phyloP scores from a whole-genome alignment of 2,113 vertebrate genomes.

The Rousettus leschenaultii region DNA sequence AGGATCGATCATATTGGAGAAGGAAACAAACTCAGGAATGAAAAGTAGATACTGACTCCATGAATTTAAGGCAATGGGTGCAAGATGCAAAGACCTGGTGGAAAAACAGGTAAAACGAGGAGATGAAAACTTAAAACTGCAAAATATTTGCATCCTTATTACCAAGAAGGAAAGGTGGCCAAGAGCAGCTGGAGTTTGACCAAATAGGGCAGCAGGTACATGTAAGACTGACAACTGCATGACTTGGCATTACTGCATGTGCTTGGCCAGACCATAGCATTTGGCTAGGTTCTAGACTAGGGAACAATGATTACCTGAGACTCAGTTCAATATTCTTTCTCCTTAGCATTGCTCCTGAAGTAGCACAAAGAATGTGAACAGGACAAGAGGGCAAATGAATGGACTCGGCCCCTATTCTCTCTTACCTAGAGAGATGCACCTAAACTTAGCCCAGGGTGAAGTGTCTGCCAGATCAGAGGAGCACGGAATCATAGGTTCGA shows the following conservation, averaged over 20 bases:
- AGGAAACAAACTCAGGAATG: neutral
- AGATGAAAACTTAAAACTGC: neutral
- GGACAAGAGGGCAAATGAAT: neutral
- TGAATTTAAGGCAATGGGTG: neutral
- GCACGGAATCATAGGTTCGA: neutral
- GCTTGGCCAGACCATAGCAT: neutral
- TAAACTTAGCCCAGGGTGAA: neutral
- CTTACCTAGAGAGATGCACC: neutral
- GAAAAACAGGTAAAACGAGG: neutral
- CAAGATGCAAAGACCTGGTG: neutral
- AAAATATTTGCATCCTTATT: neutral
- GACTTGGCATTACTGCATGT: neutral
- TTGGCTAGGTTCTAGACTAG: neutral
- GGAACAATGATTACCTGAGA: neutral
- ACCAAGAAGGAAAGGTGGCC: neutral
- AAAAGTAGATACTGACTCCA: neutral
- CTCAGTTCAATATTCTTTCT: neutral
- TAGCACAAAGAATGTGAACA: neutral
- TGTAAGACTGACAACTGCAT: accelerated
- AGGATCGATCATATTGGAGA: neutral
- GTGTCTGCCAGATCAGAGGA: neutral
- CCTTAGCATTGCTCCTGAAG: neutral
- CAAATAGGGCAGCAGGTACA: neutral
- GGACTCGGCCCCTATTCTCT: neutral
- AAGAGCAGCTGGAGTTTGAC: neutral